Base-by-base conservation (phyloP, 2,113 vertebrate genomes). In the Variabilichromis moorii region DNA sequence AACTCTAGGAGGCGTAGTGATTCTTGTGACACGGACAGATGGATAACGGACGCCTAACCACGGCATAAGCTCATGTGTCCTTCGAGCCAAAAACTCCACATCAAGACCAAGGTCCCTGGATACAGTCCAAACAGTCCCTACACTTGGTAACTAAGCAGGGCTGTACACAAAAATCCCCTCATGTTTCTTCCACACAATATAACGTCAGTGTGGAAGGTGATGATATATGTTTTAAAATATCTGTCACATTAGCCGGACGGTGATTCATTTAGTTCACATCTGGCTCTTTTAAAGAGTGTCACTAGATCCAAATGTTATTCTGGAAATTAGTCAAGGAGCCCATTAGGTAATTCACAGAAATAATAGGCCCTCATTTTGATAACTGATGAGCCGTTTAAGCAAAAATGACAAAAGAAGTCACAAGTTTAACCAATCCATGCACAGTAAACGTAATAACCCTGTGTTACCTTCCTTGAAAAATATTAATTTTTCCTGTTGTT, bases 1-100 rank as follows among this genome's bases (percentile, higher is more conserved):
- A 16, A 17, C 40, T 73, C 21, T 26, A 45, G 40, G 13, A 76
- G 42, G 40, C 24, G 16, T 28, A 8, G 4, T 50, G 71, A 50
- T 76, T 76, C 42, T 76, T 0, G 14, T 71, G 71, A 76, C 42
- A 47, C 14, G 3, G 40, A 47, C 42, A 76, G 42, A 50, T 28
- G 42, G 42, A 76, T 7, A 7, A 31, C 4, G 24, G 24, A 76
- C 6, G 6, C 24, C 42, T 50, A 47, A 76, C 71, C 16, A 76
- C 6, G 0, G 42, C 42, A 76, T 19, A 19, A 28, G 24, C 42
- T 76, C 71, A 2, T 0, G 9, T 28, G 24, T 12, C 6, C 71
- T 76, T 76, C 24, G 1, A 9, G 71, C 9, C 40, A 7, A 76
- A 76, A 47, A 19, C 14, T 47, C 71, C 71, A 19, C 42, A 76